Percentiles rank a stretch among this genome's conserved stretches.
phyloP scores from a whole-genome alignment of 1,140 invertebrate genomes.

The Magallana gigas region DNA sequence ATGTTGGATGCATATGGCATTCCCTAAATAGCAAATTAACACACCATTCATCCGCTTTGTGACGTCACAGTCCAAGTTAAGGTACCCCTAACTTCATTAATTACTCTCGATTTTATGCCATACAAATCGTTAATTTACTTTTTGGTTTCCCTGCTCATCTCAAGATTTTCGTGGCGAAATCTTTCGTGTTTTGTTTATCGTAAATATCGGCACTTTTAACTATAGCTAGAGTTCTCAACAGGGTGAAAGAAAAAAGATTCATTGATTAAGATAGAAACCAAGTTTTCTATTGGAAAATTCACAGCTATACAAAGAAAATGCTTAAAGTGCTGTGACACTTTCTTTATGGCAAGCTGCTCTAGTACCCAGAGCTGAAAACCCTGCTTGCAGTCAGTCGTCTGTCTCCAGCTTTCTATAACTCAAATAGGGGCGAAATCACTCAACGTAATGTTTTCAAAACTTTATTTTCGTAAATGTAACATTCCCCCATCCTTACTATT shows the following conservation, averaged over 20 bases:
- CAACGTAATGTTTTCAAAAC: too few species aligned
- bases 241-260: not conserved
- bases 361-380: too few species aligned
- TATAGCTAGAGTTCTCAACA: not conserved
- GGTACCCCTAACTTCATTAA: conserved; percentile 28
- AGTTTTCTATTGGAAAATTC: not conserved
- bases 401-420: too few species aligned
- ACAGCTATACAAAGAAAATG: not conserved
- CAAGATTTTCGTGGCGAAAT: not conserved
- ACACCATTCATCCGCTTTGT: not conserved
- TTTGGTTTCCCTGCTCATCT: conserved; percentile 13
- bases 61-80: not conserved
- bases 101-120: conserved; percentile 11
- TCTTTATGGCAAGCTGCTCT: too few species aligned
- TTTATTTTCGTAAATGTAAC: too few species aligned
- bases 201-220: not conserved
- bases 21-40: conserved; percentile 38
- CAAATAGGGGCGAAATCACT: too few species aligned
- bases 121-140: not conserved
- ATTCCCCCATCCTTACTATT: too few species aligned
- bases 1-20: conserved; percentile 7
- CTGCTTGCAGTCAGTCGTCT: too few species aligned
- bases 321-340: too few species aligned
- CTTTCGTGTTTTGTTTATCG: not conserved
- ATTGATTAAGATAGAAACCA: not conserved